Conservation (phyloP, 2,113 vertebrate genomes). For the Clinocottus analis region DNA sequence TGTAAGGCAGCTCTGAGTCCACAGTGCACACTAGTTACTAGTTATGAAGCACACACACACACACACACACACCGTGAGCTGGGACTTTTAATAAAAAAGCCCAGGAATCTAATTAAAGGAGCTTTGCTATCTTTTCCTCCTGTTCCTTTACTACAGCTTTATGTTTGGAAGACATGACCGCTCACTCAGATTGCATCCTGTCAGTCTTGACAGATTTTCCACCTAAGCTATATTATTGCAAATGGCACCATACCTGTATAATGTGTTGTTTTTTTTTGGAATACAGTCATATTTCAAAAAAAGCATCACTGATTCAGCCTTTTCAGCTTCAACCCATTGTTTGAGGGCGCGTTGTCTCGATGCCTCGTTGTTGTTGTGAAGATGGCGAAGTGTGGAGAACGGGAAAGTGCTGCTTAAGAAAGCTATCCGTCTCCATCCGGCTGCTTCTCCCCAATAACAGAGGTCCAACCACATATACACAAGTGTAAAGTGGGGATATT, state of each 20-base stretch:
- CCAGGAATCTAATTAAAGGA: neutral
- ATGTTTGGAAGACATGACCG: neutral
- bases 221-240: neutral
- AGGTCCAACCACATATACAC: neutral
- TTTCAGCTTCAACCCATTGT: too few relatives aligned
- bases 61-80: neutral
- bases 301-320: neutral
- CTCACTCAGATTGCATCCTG: neutral
- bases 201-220: neutral
- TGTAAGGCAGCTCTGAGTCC: neutral
- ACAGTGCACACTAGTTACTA: neutral
- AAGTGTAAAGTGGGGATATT: neutral
- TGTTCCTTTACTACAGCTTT: neutral
- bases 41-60: neutral
- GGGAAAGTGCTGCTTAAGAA: neutral
- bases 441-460: neutral
- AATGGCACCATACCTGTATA: neutral
- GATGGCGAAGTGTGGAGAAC: neutral
- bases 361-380: neutral
- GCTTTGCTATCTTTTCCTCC: neutral
- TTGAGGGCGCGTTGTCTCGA: too few relatives aligned
- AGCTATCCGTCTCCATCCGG: neutral
- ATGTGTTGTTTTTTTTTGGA: neutral
- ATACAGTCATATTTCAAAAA: neutral
- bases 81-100: neutral